These are phyloP conservation scores for Odontocolon sp. DNA, from an alignment of 2,888 invertebrate species.

Conservation along the genomic window DNA sequence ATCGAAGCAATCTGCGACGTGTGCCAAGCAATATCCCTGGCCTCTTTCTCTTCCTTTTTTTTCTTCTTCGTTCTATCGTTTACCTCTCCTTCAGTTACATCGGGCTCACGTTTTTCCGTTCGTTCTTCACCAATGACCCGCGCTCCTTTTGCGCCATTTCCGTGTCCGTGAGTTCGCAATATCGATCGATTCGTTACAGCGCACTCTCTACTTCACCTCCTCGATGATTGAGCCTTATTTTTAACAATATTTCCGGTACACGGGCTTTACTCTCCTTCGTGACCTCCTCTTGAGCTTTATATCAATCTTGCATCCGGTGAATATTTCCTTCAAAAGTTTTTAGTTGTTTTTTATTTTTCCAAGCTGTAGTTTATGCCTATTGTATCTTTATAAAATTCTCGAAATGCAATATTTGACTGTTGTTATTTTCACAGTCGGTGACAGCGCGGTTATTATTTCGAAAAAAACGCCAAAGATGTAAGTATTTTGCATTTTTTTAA, in stretches of 20 bases:
- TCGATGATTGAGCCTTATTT: slow-evolving; percentile 19
- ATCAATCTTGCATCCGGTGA: too few relatives aligned
- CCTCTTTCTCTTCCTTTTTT: slow-evolving; percentile 34
- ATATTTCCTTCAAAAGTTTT: too few relatives aligned
- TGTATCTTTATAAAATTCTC: too few relatives aligned
- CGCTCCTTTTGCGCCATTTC: too few relatives aligned
- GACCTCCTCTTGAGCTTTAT: too few relatives aligned
- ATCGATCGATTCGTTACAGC: slow-evolving; percentile 56
- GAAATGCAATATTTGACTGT: too few relatives aligned
- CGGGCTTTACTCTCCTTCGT: neutral
- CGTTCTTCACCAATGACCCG: neutral
- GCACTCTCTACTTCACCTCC: slow-evolving; percentile 15
- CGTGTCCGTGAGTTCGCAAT: slow-evolving; percentile 22
- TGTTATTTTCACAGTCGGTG: too few relatives aligned
- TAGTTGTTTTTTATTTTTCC: too few relatives aligned
- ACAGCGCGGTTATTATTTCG: too few relatives aligned
- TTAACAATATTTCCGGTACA: neutral
- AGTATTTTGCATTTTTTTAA: too few relatives aligned
- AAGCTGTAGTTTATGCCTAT: too few relatives aligned
- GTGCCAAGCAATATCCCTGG: slow-evolving; percentile 53
- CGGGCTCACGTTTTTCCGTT: slow-evolving; percentile 14
- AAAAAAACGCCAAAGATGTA: too few relatives aligned
- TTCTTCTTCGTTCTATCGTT: slow-evolving; percentile 27
- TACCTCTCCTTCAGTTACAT: slow-evolving; percentile 21
- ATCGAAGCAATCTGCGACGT: slow-evolving; percentile 53